Base-by-base conservation (phyloP, 1,140 invertebrate species). In the Amphibalanus amphitrite region DNA sequence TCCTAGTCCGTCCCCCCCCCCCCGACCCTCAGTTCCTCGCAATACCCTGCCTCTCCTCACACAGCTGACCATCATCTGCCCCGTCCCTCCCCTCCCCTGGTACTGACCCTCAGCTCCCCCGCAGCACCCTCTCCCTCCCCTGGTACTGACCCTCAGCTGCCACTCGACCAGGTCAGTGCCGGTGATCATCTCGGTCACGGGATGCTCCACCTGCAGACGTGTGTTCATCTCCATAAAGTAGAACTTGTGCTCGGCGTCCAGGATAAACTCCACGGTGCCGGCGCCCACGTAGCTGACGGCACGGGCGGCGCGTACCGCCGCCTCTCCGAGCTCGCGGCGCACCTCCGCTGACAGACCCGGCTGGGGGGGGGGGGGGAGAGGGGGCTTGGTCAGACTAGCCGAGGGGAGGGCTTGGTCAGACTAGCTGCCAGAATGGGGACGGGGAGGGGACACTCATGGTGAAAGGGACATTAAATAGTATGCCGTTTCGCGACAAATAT, bases 141-240 rank as follows among this genome's bases (percentile, higher is more conserved):
- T 8, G 4, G 33, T 15, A 38, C 75, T 75, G 73, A 84, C 83
- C 75, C 79, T 78, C 0, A 99, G 82, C 81, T 98, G 96, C 97
- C 96, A 98, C 81, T 98, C 93, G 0, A 99, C 97, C 29, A 99
- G 83, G 84, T 99, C 97, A 0, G 82, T 81, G 29, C 72, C 71
- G 40, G 95, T 97, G 67, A 98, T 92, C 88, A 95, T 96, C 82
- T 97, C 96, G 0, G 95, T 95, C n/a, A 99, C 89, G 0, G 96
- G 95, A 84, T 98, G 96, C 80, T 99, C 95, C 0, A 97, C 86
- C 81, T 96, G 93, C 10, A 96, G 83, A 25, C 95, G 83, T 0
- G 95, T 98, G 79, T 97, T 98, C 94, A 98, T 97, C 83, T 97
- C 95, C 97, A 99, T 99, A 78, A 99, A 99, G 82, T 95, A 93